Percentiles rank a stretch among this genome's conserved stretches.
Evolutionary conservation across 2,113 vertebrate genomes (phyloP).

Genomic region (Baryphthengus martii): DNA sequence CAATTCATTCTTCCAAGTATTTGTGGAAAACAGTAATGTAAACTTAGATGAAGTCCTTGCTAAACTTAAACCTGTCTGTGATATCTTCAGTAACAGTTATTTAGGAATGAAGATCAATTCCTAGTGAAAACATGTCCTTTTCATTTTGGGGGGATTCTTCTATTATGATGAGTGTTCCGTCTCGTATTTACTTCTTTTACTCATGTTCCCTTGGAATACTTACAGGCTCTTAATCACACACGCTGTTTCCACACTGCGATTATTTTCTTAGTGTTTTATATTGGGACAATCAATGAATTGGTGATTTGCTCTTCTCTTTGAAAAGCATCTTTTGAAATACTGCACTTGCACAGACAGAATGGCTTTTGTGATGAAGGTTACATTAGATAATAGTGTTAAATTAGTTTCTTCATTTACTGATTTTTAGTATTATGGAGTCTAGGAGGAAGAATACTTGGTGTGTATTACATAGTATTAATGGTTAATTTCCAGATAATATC

Average conservation of each 20-base stretch:
- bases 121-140: not conserved
- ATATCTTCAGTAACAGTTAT: not conserved
- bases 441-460: not conserved
- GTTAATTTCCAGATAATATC: not conserved
- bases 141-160: not conserved
- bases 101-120: not conserved
- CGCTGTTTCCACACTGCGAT: not conserved
- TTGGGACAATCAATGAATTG: not conserved
- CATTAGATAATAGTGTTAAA: not conserved
- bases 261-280: not conserved
- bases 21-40: not conserved
- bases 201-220: not conserved
- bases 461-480: not conserved
- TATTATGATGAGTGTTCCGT: not conserved
- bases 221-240: not conserved
- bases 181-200: not conserved
- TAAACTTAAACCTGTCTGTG: not conserved
- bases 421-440: not conserved
- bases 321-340: not conserved
- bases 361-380: not conserved
- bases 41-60: not conserved
- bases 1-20: not conserved
- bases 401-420: not conserved
- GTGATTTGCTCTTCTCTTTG: not conserved
- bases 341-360: not conserved